phyloP scores from a whole-genome alignment of 2,797 vertebrate species.

The Xenentodon cancila region DNA sequence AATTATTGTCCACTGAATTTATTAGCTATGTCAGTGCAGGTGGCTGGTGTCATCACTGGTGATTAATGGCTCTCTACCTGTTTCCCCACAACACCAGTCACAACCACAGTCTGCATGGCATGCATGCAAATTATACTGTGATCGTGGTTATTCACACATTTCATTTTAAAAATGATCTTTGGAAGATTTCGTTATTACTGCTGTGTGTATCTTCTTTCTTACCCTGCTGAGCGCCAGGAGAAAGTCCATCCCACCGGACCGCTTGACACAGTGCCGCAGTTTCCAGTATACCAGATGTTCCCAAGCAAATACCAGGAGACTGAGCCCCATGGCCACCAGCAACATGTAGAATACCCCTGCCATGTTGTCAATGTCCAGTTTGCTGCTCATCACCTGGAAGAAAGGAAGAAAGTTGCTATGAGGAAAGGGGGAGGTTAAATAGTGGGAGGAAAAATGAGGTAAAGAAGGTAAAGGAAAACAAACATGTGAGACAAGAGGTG shows the following conservation, averaged over 20 bases:
- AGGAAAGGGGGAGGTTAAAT: constrained; percentile 2
- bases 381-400: constrained; percentile 88
- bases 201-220: constrained; percentile 24
- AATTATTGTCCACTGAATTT: too few species aligned
- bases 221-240: constrained; percentile 92
- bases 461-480: neutral
- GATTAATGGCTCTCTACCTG: too few species aligned
- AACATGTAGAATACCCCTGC: constrained; percentile 86
- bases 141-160: too few species aligned
- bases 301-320: constrained; percentile 84
- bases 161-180: too few species aligned
- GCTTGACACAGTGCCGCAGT: constrained; percentile 87
- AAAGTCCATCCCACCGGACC: constrained; percentile 87
- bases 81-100: too few species aligned
- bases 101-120: too few species aligned
- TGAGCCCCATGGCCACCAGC: constrained; percentile 84
- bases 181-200: too few species aligned
- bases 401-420: constrained; percentile 50
- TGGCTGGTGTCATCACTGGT: too few species aligned
- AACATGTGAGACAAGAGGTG: constrained; percentile 18
- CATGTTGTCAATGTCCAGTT: constrained; percentile 86
- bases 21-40: too few species aligned
- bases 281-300: constrained; percentile 92
- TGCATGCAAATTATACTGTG: too few species aligned
- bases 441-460: neutral